phyloP scores from a whole-genome alignment of 53 echinoderm and acorn worm genomes.

The Paelopatides confundens region DNA sequence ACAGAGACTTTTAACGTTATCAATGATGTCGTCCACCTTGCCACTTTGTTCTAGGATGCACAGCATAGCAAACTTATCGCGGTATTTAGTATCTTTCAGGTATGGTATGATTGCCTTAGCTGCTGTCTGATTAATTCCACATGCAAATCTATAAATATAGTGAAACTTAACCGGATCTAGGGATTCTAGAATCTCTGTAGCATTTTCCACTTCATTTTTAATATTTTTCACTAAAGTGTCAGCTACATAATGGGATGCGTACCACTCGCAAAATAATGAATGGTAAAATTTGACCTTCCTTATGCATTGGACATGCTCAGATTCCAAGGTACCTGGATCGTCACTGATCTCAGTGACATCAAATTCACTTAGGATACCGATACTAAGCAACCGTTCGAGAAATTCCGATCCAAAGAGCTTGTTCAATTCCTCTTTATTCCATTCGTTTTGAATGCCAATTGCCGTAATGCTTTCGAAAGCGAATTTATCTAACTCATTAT shows the following conservation, averaged over 20 bases:
- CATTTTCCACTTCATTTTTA: background rate
- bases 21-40: background rate
- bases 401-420: background rate
- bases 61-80: background rate
- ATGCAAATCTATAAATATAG: background rate
- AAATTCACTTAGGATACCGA: slow-evolving; percentile 5
- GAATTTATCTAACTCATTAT: background rate
- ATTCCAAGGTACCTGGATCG: background rate
- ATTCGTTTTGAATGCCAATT: background rate
- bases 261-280: background rate
- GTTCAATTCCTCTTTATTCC: background rate
- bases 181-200: background rate
- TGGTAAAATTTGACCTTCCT: background rate
- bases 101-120: background rate
- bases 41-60: slow-evolving; percentile 17
- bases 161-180: background rate
- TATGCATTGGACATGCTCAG: background rate
- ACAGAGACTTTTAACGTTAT: background rate
- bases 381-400: background rate
- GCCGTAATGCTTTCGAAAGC: background rate
- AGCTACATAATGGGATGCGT: background rate
- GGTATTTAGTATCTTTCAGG: background rate
- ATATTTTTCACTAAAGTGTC: background rate
- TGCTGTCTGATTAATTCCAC: background rate
- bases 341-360: background rate